Conservation (phyloP, 2,888 invertebrate species). For the Hydriomena furcata region DNA sequence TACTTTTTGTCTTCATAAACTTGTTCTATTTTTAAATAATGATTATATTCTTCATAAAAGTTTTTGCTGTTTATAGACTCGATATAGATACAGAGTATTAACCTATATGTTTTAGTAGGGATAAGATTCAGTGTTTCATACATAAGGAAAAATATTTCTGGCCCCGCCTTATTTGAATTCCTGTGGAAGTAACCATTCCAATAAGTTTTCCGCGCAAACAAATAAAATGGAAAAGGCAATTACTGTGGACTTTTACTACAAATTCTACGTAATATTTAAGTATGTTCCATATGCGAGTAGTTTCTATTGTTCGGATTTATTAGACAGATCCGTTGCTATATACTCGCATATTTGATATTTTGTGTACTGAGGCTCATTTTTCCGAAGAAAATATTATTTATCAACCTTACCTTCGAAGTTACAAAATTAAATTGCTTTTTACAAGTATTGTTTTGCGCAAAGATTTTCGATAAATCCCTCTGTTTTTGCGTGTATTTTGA, state of each 20-base stretch:
- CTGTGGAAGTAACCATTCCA: slow-evolving; percentile 33
- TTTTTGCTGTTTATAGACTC: not conserved
- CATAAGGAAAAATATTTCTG: slow-evolving; percentile 28
- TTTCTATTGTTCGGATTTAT: not conserved
- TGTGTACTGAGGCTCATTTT: not conserved
- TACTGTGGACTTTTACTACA: slow-evolving; percentile 31
- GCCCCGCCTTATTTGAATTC: slow-evolving; percentile 37
- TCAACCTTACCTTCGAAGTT: too few relatives aligned
- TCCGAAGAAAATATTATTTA: too few relatives aligned
- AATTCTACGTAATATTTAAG: slow-evolving; percentile 31
- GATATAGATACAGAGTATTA: too few relatives aligned
- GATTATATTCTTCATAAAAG: not conserved
- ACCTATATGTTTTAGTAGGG: too few relatives aligned
- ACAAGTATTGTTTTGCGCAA: too few relatives aligned
- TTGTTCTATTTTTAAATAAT: not conserved
- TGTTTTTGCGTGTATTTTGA: too few relatives aligned
- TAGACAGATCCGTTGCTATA: not conserved
- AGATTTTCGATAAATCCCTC: too few relatives aligned
- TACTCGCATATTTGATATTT: too few relatives aligned
- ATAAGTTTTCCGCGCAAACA: slow-evolving; percentile 35
- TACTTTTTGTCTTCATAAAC: not conserved
- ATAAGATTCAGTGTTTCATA: slow-evolving; percentile 19
- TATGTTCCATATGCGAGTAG: not conserved
- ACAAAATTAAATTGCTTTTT: too few relatives aligned
- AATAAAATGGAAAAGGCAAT: slow-evolving; percentile 36